These are phyloP conservation scores for Cyprinella venusta DNA, from an alignment of 2,797 vertebrate genomes.

Conservation along the genomic window DNA sequence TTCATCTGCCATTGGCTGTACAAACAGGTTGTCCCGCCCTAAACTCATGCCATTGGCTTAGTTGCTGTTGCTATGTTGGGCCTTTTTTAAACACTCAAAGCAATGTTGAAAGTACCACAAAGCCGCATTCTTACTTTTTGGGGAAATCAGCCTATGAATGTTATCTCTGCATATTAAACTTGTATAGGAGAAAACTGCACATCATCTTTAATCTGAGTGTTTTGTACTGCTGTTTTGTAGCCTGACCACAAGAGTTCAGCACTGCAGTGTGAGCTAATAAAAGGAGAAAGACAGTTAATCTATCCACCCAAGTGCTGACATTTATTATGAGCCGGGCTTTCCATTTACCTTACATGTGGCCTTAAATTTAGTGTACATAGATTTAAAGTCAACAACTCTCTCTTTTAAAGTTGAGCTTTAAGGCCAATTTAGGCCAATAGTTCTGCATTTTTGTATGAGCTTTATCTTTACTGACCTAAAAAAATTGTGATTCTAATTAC, in stretches of 20 bases:
- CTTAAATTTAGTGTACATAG: not conserved
- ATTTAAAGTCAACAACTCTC: not conserved
- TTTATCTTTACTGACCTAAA: constrained; percentile 1
- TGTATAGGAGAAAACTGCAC: not conserved
- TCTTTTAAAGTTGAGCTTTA: not conserved
- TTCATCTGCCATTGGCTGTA: not conserved
- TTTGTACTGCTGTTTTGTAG: constrained; percentile 26
- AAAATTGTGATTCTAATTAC: not conserved
- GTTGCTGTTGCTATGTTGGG: not conserved
- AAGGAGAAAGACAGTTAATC: constrained; percentile 13
- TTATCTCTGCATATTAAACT: not conserved
- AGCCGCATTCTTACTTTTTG: not conserved
- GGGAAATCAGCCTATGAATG: not conserved
- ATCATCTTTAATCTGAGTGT: not conserved
- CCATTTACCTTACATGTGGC: not conserved
- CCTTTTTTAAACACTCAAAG: not conserved
- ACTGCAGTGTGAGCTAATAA: constrained; percentile 6
- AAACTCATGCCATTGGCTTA: not conserved
- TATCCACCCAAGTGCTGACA: constrained; percentile 18
- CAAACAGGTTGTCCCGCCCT: not conserved
- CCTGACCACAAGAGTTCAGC: constrained; percentile 23
- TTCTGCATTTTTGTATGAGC: constrained; percentile 6
- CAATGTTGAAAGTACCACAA: not conserved
- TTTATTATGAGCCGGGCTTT: constrained; percentile 16
- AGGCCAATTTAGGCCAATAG: not conserved